Evolutionary conservation across 1,140 invertebrate genomes (phyloP).

Genomic region (Asobara japonica): DNA sequence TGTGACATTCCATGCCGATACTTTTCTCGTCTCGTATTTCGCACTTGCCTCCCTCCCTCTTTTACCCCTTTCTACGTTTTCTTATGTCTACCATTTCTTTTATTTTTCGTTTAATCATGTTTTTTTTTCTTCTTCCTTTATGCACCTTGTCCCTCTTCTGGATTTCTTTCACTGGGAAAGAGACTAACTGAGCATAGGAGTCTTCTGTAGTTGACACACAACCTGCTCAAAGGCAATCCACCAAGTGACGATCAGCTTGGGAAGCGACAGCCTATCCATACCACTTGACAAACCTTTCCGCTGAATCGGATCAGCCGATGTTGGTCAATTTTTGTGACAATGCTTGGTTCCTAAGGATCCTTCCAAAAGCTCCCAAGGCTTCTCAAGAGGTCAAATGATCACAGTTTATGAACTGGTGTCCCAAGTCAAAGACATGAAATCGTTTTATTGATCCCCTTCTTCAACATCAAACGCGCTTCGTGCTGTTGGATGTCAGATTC

Average conservation of each 20-base stretch:
- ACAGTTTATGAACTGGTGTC: neutral
- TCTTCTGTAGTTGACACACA: neutral
- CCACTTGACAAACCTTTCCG: neutral
- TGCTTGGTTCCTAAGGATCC: too few species aligned
- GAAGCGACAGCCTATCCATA: neutral
- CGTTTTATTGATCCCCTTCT: neutral
- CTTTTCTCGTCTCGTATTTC: slow-evolving; percentile 58
- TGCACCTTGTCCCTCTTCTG: slow-evolving; percentile 18
- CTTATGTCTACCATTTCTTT: neutral
- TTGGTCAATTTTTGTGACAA: neutral
- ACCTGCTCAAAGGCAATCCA: neutral
- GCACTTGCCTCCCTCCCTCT: slow-evolving; percentile 35
- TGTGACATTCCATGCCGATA: slow-evolving; percentile 61
- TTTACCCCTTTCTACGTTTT: neutral
- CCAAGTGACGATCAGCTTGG: neutral
- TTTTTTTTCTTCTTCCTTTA: slow-evolving; percentile 24
- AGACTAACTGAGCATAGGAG: neutral
- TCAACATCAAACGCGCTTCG: neutral
- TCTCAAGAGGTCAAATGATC: neutral
- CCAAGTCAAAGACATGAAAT: neutral
- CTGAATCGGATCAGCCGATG: neutral
- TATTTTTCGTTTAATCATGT: neutral
- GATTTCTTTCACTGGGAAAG: neutral
- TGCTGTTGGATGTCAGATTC: neutral
- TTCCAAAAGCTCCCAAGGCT: too few species aligned